Base-by-base conservation (phyloP, 2,888 invertebrate genomes). In the Pandemis heparana region DNA sequence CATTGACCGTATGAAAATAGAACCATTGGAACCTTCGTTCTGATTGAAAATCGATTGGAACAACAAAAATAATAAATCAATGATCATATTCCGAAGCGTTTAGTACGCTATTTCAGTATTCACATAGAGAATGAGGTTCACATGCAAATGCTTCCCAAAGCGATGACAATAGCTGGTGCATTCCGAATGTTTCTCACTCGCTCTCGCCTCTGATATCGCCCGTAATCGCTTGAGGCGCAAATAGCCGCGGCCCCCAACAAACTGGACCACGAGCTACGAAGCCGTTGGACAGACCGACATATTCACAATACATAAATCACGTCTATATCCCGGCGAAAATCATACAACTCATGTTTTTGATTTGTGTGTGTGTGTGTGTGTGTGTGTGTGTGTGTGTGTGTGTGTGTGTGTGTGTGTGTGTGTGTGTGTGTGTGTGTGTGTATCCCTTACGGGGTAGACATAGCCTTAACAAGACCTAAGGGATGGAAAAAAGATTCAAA, bases 241-340 rank as follows among this genome's bases (percentile, higher is more conserved):
- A 89, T 88, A 87, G 85, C 86, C 84, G 72, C 83, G 90, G 89
- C 92, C 92, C 92, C 92, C 92, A 83, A 92, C 88, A 91, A 89
- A 92, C 91, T 82, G 82, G 59, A 48, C 67, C 69, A 64, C 74
- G 73, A 74, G 64, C 48, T 74, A 69, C 69, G 73, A 67, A 66
- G 4, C 14, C 14, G 16, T 12, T 60, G 39, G 60, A 62, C 43
- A 39, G 5, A 39, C 39, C 9, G 41, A 41, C n/a, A 41, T 23
- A 7, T 32, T 23, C 0, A 53, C 53, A 60, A 0, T 12, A 12
- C 12, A 46, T 6, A 41, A 41, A 41, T 32, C 23, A 32, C 23
- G 23, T 32, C 1, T 32, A 4, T 32, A 32, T 32, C 23, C 23
- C 23, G 23, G 23, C 23, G 1, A 32, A 23, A 23, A 32, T 32